Conservation (phyloP, 1,140 invertebrate species). For the Bombus confusus region DNA sequence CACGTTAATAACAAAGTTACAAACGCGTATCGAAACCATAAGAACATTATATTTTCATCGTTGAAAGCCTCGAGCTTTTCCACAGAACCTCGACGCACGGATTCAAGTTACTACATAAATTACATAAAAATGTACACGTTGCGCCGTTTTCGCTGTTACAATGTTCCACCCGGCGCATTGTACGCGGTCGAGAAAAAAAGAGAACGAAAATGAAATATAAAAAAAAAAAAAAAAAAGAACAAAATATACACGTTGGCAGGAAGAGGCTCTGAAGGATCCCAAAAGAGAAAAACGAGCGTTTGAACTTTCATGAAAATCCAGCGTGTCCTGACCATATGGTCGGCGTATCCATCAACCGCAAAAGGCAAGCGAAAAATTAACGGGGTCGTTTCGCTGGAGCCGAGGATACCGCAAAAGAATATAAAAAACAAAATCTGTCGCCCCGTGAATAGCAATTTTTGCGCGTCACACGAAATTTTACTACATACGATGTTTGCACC, state of each 20-base stretch:
- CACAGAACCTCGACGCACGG: neutral
- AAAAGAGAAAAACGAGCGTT: constrained; percentile 31
- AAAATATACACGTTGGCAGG: neutral
- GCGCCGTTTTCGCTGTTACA: constrained; percentile 10
- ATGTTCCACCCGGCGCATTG: neutral
- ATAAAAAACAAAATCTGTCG: neutral
- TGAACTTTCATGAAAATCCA: constrained; percentile 47
- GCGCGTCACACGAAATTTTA: neutral
- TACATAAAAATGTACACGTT: neutral
- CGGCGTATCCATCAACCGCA: constrained; percentile 36
- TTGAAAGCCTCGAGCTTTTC: neutral
- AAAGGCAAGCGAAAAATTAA: constrained; percentile 38
- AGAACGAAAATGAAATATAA: neutral
- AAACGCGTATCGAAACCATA: neutral
- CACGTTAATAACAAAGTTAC: neutral
- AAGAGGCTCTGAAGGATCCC: constrained; percentile 27
- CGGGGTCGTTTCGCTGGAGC: neutral
- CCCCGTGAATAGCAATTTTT: neutral
- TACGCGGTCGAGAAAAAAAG: neutral
- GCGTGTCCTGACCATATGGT: constrained; percentile 29
- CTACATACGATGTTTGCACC: neutral
- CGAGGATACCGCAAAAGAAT: constrained; percentile 4
- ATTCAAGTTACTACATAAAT: constrained; percentile 9
- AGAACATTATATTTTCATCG: constrained; percentile 8
- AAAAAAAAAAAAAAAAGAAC: neutral